These are phyloP conservation scores for Drosophila bunnanda DNA, from an alignment of 2,888 invertebrate species.

Conservation along the genomic window DNA sequence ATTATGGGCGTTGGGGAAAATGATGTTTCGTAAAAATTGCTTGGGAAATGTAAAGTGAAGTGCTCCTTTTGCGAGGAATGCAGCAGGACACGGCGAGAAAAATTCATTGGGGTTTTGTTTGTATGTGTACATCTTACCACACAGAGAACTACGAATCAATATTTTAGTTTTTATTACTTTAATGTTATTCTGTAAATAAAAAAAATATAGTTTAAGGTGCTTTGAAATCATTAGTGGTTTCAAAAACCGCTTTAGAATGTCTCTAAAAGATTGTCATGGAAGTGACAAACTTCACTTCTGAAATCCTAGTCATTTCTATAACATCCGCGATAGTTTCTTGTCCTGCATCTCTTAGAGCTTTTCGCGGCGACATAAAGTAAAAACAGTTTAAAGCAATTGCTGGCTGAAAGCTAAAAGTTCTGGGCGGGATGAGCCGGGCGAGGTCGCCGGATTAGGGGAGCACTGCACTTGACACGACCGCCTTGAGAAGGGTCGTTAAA, in stretches of 20 bases:
- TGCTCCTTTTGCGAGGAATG: slow-evolving; percentile 1
- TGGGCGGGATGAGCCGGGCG: slow-evolving; percentile 22
- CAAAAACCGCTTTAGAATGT: neutral
- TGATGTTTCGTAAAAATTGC: slow-evolving; percentile 66
- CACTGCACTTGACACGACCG: slow-evolving; percentile 49
- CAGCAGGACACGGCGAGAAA: neutral
- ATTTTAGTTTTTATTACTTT: neutral
- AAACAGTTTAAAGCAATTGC: slow-evolving; percentile 67
- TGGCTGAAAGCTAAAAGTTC: slow-evolving; percentile 23
- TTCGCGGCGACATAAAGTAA: slow-evolving; percentile 50
- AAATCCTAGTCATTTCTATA: neutral
- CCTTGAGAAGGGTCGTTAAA: slow-evolving; percentile 51
- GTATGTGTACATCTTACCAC: neutral
- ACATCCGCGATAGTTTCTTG: neutral
- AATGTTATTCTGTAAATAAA: neutral
- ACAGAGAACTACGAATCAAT: neutral
- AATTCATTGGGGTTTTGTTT: too few species aligned
- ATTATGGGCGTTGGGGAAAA: slow-evolving; percentile 27
- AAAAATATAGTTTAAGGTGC: neutral
- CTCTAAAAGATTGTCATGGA: too few species aligned
- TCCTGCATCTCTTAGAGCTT: neutral
- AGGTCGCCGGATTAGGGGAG: slow-evolving; percentile 37
- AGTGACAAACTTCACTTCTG: too few species aligned
- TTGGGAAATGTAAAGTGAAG: slow-evolving; percentile 52
- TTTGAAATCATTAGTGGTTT: neutral